Evolutionary conservation across 2,113 vertebrate species (phyloP).

Genomic region (Ploceus nigricollis): DNA sequence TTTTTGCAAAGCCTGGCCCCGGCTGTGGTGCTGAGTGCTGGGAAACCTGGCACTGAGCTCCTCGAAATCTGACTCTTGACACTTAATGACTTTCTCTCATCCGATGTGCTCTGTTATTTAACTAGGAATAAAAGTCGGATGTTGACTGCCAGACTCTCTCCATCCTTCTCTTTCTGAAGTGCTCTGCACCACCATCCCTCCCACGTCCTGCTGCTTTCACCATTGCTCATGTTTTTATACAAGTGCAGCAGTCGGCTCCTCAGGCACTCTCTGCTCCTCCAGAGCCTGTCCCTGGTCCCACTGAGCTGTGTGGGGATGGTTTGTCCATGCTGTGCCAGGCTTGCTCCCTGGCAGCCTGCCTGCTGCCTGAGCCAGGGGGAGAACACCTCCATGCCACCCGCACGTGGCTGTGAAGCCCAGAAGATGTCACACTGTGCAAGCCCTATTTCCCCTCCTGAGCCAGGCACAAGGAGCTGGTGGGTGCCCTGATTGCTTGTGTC

Average conservation of each 20-base stretch:
- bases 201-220: slow-evolving; percentile 35
- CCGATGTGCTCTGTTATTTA: neutral
- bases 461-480: neutral
- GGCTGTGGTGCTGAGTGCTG: neutral
- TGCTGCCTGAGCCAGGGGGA: neutral
- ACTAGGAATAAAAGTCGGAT: neutral
- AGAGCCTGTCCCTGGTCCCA: neutral
- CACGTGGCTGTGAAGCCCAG: neutral
- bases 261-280: neutral
- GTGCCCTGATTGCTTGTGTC: neutral
- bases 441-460: neutral
- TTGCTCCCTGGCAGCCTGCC: neutral
- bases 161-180: slow-evolving; percentile 10
- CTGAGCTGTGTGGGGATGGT: neutral
- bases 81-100: slow-evolving; percentile 38
- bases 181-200: slow-evolving; percentile 6
- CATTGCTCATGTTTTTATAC: slow-evolving; percentile 14
- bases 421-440: neutral
- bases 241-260: neutral
- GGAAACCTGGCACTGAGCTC: slow-evolving; percentile 34
- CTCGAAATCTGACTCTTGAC: slow-evolving; percentile 28
- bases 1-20: neutral
- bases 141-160: slow-evolving; percentile 15
- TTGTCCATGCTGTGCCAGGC: neutral
- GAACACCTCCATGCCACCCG: neutral